A percentile compares a stretch with the other conserved stretches of the same genome.
Evolutionary conservation across 1,140 invertebrate species (phyloP).

Genomic region (Heliconius hermathena): DNA sequence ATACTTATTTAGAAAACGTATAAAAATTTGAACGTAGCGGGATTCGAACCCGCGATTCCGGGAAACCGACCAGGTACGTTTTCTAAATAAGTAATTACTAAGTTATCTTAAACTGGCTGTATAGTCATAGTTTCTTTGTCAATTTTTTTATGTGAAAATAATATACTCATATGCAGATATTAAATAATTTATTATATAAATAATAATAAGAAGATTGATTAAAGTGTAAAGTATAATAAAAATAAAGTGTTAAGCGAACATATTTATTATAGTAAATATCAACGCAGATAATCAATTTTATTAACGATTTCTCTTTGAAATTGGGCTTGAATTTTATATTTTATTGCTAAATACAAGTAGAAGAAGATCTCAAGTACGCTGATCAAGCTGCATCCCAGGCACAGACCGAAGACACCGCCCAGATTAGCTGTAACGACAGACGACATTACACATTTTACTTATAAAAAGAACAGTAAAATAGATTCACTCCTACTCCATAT

Average conservation of each 20-base stretch:
- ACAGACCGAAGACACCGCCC: conserved; percentile 69
- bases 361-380: conserved; percentile 62
- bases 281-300: conserved; percentile 12
- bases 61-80: too few species aligned
- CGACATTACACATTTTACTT: background rate
- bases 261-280: background rate
- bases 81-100: too few species aligned
- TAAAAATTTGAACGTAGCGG: too few species aligned
- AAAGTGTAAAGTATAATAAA: too few species aligned
- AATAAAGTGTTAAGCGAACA: too few species aligned
- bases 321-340: conserved; percentile 39
- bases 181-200: background rate
- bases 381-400: conserved; percentile 61
- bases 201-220: background rate
- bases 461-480: too few species aligned
- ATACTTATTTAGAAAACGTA: too few species aligned
- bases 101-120: too few species aligned
- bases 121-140: too few species aligned
- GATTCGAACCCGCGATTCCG: too few species aligned
- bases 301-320: background rate
- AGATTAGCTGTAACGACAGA: conserved; percentile 62
- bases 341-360: conserved; percentile 50
- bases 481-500: background rate
- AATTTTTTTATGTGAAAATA: too few species aligned
- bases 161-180: background rate